Evolutionary conservation across 2,797 vertebrate species (phyloP).

Genomic region (Xenops minutus): DNA sequence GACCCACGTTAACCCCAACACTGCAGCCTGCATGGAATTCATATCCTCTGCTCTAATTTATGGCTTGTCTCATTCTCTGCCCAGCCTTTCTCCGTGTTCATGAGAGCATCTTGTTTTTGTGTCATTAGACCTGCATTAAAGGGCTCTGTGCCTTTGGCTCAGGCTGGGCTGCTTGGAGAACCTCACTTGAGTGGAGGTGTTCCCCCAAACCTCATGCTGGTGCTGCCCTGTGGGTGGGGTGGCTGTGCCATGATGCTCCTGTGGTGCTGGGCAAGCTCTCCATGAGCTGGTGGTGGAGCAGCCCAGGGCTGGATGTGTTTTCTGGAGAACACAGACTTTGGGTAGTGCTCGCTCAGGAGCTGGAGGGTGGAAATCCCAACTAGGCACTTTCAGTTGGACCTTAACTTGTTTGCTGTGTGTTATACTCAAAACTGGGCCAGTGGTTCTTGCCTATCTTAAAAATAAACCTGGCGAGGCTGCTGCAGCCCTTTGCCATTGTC

Average conservation of each 20-base stretch:
- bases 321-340: not conserved
- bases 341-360: accelerated
- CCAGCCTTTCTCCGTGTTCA: not conserved
- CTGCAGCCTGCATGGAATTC: conserved; percentile 44
- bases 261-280: not conserved
- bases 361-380: not conserved
- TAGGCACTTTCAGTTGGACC: not conserved
- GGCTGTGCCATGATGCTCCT: accelerated
- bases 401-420: not conserved
- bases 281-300: accelerated
- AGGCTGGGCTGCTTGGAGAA: not conserved
- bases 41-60: conserved; percentile 54
- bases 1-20: conserved; percentile 31
- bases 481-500: not conserved
- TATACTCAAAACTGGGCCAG: not conserved
- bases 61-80: conserved; percentile 9
- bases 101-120: conserved; percentile 37
- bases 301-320: not conserved
- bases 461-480: not conserved
- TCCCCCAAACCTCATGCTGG: not conserved
- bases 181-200: not conserved
- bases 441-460: not conserved
- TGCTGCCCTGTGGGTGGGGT: accelerated
- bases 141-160: not conserved
- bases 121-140: conserved; percentile 17